These are phyloP conservation scores for Drosophila differens DNA, from an alignment of 2,888 invertebrate species.

Conservation along the genomic window DNA sequence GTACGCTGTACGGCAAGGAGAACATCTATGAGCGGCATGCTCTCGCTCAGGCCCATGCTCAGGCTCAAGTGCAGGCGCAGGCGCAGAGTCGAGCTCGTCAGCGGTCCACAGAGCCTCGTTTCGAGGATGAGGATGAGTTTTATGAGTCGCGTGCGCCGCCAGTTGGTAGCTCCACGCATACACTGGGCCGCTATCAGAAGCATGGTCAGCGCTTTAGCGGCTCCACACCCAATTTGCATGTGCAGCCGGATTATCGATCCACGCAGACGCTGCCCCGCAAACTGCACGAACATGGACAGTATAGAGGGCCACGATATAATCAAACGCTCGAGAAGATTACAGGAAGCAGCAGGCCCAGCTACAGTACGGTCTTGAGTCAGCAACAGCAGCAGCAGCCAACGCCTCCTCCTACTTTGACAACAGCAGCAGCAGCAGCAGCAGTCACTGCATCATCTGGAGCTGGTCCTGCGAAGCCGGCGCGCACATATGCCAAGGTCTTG, in stretches of 20 bases:
- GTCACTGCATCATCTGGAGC: conserved; percentile 12
- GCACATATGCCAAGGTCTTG: conserved; percentile 90
- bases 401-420: conserved; percentile 44
- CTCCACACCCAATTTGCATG: conserved; percentile 86
- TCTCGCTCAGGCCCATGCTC: conserved; percentile 2
- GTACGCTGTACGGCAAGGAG: conserved; percentile 93
- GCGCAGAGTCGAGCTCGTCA: conserved; percentile 20
- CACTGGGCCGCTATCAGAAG: conserved; percentile 93
- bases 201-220: conserved; percentile 90
- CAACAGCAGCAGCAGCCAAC: conserved; percentile 22
- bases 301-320: conserved; percentile 28
- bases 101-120: conserved; percentile 48
- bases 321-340: conserved; percentile 41
- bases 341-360: background rate
- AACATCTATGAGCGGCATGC: conserved; percentile 89
- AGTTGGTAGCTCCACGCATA: conserved; percentile 86
- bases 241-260: conserved; percentile 86
- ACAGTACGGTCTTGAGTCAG: conserved; percentile 13
- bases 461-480: conserved; percentile 91
- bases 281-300: conserved; percentile 80
- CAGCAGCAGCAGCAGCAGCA: conserved; percentile 16
- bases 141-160: conserved; percentile 53
- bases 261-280: conserved; percentile 92
- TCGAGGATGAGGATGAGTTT: conserved; percentile 62
- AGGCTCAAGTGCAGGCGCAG: conserved; percentile 14